Percentiles rank a stretch among this genome's conserved stretches.
These are phyloP conservation scores for Darevskia nairensis DNA, from an alignment of 2,797 vertebrate genomes.

Conservation along the genomic window DNA sequence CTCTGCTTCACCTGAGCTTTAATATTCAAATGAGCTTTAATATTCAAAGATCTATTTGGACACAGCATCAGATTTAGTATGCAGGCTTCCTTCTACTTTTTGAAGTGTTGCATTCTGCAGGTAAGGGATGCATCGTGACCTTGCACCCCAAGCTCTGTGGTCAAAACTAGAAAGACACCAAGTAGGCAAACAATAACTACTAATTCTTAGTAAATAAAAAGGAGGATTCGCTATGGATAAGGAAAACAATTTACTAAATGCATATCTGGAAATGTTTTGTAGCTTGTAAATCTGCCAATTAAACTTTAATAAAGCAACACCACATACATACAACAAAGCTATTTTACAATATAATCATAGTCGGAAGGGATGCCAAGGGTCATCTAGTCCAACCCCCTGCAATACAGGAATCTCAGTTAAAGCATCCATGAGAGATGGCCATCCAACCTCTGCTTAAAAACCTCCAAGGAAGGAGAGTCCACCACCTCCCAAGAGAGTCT, in stretches of 20 bases:
- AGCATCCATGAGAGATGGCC: no score
- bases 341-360: no score
- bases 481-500: no score
- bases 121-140: conserved; percentile 25
- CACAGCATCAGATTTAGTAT: not conserved
- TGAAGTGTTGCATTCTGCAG: conserved; percentile 52
- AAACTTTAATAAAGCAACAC: no score
- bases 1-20: conserved; percentile 62
- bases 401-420: no score
- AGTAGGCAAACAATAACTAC: conserved; percentile 37
- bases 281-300: no score
- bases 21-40: not conserved
- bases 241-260: not conserved
- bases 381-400: no score
- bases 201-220: not conserved
- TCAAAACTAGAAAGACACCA: conserved; percentile 17
- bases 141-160: not conserved
- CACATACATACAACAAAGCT: no score
- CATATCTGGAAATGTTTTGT: no score
- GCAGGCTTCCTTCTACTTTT: conserved; percentile 47
- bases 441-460: no score
- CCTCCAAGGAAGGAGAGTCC: no score
- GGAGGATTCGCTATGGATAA: not conserved
- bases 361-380: no score
- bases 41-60: conserved; percentile 39